phyloP scores from a whole-genome alignment of 2,888 invertebrate species.

The Acleris holmiana region DNA sequence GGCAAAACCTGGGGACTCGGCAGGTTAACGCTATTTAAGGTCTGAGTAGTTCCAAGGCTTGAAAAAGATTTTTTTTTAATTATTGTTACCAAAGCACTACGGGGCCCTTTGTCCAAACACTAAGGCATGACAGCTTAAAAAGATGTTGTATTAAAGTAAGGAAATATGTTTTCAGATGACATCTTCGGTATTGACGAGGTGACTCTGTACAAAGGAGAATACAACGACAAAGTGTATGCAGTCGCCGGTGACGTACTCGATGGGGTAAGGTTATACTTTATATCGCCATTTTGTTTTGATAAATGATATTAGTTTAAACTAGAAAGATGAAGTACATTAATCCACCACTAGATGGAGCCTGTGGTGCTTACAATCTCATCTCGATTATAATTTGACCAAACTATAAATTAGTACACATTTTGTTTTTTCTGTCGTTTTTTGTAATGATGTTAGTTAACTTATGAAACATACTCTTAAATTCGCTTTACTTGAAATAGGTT shows the following conservation, averaged over 20 bases:
- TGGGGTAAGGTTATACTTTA: conserved; percentile 86
- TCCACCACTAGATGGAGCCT: conserved; percentile 23
- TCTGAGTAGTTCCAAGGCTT: too few relatives aligned
- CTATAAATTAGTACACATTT: neutral
- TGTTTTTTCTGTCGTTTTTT: neutral
- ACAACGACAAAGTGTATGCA: conserved; percentile 93
- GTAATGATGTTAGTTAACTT: neutral
- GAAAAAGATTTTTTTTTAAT: too few relatives aligned
- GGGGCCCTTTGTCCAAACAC: too few relatives aligned
- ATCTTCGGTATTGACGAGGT: conserved; percentile 97
- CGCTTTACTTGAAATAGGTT: neutral
- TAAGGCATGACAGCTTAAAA: neutral
- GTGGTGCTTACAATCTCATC: neutral
- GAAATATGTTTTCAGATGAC: conserved; percentile 86
- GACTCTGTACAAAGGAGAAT: conserved; percentile 93
- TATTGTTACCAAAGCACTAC: too few relatives aligned
- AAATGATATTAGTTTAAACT: too few relatives aligned
- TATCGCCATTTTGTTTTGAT: too few relatives aligned
- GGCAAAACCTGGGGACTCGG: too few relatives aligned
- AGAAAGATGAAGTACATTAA: neutral
- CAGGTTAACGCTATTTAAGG: too few relatives aligned
- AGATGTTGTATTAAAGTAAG: neutral
- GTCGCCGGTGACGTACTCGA: conserved; percentile 98
- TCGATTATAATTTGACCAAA: neutral
- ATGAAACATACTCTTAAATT: conserved; percentile 38